phyloP scores from a whole-genome alignment of 2,113 vertebrate species.

The Solea solea region DNA sequence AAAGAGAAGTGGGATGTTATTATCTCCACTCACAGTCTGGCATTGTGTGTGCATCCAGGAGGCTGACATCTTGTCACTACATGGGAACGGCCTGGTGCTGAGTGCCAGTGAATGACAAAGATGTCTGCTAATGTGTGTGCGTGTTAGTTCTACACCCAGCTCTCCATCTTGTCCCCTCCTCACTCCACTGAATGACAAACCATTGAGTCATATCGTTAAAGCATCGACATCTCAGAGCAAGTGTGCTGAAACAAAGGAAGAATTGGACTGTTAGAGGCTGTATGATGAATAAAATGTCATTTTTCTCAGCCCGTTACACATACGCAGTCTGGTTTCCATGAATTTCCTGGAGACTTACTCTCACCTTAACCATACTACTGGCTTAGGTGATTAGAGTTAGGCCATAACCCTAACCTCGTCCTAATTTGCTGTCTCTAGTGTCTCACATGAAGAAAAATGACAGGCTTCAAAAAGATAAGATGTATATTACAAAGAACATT shows the following conservation, averaged over 20 bases:
- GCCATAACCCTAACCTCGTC: too few relatives aligned
- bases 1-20: conserved; percentile 19
- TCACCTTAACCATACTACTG: too few relatives aligned
- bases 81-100: conserved; percentile 8
- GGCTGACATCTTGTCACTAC: conserved; percentile 36
- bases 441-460: too few relatives aligned
- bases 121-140: conserved; percentile 7
- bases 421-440: too few relatives aligned
- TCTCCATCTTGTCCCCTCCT: background rate
- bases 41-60: conserved; percentile 23
- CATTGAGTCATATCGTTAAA: conserved; percentile 5
- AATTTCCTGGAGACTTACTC: too few relatives aligned
- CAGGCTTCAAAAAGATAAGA: too few relatives aligned
- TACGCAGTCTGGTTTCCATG: too few relatives aligned
- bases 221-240: background rate
- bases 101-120: conserved; percentile 24
- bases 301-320: too few relatives aligned
- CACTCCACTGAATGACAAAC: conserved; percentile 1
- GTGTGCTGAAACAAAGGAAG: background rate
- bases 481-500: too few relatives aligned
- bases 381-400: too few relatives aligned
- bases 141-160: background rate
- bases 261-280: background rate
- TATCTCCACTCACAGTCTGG: conserved; percentile 6
- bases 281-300: background rate